Conservation (phyloP, 2,113 vertebrate species). For the Lota lota region DNA sequence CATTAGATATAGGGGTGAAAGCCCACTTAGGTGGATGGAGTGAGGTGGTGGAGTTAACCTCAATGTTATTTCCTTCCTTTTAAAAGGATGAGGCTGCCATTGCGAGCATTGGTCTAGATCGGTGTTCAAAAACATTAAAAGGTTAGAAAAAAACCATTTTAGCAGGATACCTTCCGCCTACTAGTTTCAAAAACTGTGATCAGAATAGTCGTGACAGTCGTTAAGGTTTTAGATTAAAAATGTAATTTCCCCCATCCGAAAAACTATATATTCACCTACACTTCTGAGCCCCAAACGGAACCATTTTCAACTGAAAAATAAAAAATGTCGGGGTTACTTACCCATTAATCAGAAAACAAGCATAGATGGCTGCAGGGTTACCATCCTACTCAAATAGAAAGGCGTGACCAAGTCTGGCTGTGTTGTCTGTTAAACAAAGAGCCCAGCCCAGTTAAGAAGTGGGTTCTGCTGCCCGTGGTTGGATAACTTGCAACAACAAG, state of each 20-base stretch:
- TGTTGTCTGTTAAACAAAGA: conserved; percentile 2
- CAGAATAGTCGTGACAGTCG: conserved; percentile 2
- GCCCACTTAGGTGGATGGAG: conserved; percentile 48
- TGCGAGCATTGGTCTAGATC: no score
- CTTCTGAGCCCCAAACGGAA: no score
- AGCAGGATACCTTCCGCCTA: no score
- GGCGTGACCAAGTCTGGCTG: conserved; percentile 6
- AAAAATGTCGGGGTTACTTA: no score
- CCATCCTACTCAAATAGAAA: conserved; percentile 7
- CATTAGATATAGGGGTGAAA: conserved; percentile 44
- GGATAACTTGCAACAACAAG: conserved; percentile 30
- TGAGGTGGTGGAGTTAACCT: conserved; percentile 20
- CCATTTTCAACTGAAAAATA: no score
- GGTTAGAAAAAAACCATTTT: no score
- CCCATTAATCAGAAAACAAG: no score
- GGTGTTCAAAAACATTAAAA: no score
- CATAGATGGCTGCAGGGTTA: no score
- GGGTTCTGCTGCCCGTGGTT: conserved; percentile 6
- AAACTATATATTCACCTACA: no score
- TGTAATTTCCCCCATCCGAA: no score
- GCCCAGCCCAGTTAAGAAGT: background rate
- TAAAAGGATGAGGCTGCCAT: conserved; percentile 39
- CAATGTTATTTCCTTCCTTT: conserved; percentile 26
- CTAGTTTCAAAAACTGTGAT: background rate
- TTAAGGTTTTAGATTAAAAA: background rate